phyloP scores from a whole-genome alignment of 2,113 vertebrate genomes.

The Lanius collurio region DNA sequence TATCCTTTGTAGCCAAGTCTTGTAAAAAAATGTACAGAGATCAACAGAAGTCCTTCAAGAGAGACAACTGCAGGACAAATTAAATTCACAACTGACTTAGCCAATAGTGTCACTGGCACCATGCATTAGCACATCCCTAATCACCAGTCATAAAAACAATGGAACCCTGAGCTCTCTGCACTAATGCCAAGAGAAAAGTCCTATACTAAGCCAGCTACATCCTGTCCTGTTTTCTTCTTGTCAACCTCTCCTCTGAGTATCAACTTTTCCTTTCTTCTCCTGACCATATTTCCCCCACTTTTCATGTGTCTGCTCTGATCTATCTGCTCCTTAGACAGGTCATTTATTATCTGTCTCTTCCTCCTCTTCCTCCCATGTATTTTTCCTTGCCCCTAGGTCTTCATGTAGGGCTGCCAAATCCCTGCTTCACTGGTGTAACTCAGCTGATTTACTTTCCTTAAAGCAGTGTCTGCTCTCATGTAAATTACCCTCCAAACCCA shows the following conservation, averaged over 20 bases:
- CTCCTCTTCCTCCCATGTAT: background rate
- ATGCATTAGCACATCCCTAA: background rate
- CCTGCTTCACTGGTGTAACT: background rate
- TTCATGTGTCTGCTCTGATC: background rate
- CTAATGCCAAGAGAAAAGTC: background rate
- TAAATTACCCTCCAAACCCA: conserved; percentile 59
- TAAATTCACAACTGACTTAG: background rate
- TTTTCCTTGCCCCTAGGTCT: background rate
- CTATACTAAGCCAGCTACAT: background rate
- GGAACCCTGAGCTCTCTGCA: background rate
- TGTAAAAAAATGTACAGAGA: background rate
- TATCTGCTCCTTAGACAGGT: background rate
- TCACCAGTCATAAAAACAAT: background rate
- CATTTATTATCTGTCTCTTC: background rate
- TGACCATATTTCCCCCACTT: background rate
- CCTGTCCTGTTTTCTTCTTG: background rate
- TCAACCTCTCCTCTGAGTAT: background rate
- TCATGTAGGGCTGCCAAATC: background rate
- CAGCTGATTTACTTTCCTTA: conserved; percentile 12
- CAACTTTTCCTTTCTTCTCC: background rate
- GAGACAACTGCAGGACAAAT: background rate
- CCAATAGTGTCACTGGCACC: background rate
- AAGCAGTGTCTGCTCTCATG: conserved; percentile 24
- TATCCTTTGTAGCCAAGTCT: background rate
- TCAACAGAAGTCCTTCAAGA: background rate